Conservation (phyloP, 2,888 invertebrate species). For the Polydrusus cervinus region DNA sequence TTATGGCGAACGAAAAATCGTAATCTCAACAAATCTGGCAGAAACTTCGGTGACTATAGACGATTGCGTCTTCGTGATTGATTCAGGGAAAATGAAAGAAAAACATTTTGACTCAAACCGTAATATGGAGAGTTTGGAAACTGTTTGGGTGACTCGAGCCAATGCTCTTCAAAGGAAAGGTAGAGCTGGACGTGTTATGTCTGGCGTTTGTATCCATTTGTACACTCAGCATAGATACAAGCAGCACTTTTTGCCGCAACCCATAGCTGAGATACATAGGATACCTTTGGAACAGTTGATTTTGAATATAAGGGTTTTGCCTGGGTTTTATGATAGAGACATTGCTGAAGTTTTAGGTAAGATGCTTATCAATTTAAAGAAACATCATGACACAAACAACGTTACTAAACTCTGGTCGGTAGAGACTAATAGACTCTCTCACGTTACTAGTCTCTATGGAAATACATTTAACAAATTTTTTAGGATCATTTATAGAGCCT, state of each 20-base stretch:
- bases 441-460: neutral
- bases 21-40: slow-evolving; percentile 93
- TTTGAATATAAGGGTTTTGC: slow-evolving; percentile 83
- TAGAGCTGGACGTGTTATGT: slow-evolving; percentile 91
- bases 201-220: slow-evolving; percentile 90
- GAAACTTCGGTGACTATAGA: slow-evolving; percentile 97
- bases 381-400: too few species aligned
- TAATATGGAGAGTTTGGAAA: slow-evolving; percentile 90
- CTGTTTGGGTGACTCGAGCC: slow-evolving; percentile 92
- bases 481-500: slow-evolving; percentile 78
- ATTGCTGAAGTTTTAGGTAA: slow-evolving; percentile 66
- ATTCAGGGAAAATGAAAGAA: slow-evolving; percentile 94
- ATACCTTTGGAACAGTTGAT: slow-evolving; percentile 90
- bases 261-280: slow-evolving; percentile 91
- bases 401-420: too few species aligned
- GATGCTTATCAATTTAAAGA: too few species aligned
- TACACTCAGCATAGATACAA: slow-evolving; percentile 84
- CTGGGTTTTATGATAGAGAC: slow-evolving; percentile 68
- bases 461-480: neutral
- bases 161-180: slow-evolving; percentile 93
- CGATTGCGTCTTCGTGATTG: slow-evolving; percentile 95
- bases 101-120: slow-evolving; percentile 87
- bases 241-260: slow-evolving; percentile 81
- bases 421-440: too few species aligned
- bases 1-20: slow-evolving; percentile 86